A percentile compares a stretch with the other conserved stretches of the same genome.
Conservation (phyloP, 2,888 invertebrate species). For the Conomelus anceps region DNA sequence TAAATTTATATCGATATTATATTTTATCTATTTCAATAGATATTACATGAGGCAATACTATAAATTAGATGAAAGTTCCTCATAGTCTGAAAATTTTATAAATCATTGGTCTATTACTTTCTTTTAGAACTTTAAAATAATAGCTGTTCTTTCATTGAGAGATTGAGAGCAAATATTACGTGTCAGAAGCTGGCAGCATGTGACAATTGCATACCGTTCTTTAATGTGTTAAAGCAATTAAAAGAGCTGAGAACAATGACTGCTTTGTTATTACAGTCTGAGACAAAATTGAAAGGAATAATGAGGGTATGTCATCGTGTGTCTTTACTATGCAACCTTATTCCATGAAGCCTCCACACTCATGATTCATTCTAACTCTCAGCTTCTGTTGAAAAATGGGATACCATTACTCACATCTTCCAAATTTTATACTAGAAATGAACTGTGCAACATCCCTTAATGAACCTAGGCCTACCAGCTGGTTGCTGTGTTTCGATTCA, state of each 20-base stretch:
- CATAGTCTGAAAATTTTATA: no score
- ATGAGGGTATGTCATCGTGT: neutral
- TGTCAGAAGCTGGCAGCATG: neutral
- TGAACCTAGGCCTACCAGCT: no score
- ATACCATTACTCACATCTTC: neutral
- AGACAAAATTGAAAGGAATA: neutral
- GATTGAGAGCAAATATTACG: neutral
- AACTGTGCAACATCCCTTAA: no score
- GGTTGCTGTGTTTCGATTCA: no score
- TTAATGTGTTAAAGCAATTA: neutral
- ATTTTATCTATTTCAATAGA: no score
- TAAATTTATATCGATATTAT: no score
- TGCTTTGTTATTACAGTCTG: neutral
- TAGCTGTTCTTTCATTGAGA: neutral
- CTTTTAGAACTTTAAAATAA: neutral
- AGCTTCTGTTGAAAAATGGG: neutral
- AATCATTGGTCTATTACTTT: neutral
- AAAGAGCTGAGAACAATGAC: neutral
- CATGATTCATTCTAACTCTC: neutral
- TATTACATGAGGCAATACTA: no score
- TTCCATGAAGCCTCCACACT: neutral
- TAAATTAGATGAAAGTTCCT: no score
- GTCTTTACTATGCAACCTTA: neutral
- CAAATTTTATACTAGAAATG: neutral
- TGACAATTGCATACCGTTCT: neutral